Conservation (phyloP, 2,888 invertebrate genomes). For the Catocala fraxini region DNA sequence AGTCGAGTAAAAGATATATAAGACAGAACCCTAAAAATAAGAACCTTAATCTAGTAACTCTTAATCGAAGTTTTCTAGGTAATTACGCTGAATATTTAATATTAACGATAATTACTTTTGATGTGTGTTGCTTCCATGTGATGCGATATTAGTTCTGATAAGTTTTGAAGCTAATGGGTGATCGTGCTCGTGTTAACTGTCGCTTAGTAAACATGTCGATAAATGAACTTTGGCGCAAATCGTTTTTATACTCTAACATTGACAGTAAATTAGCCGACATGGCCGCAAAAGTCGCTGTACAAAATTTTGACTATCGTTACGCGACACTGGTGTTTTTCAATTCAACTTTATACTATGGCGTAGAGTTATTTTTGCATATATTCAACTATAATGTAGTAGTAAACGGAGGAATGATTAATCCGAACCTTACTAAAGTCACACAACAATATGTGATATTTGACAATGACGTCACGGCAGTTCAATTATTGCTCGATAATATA, state of each 20-base stretch:
- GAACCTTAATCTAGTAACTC: too few species aligned
- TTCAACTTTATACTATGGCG: slow-evolving; percentile 58
- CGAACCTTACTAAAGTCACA: slow-evolving; percentile 44
- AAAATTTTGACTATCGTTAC: slow-evolving; percentile 71
- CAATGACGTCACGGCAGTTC: slow-evolving; percentile 53
- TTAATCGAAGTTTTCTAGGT: too few species aligned
- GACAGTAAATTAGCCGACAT: slow-evolving; percentile 55
- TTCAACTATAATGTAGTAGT: slow-evolving; percentile 65
- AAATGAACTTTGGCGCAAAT: too few species aligned
- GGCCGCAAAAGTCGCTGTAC: slow-evolving; percentile 67
- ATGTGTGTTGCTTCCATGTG: neutral
- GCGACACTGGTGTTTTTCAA: slow-evolving; percentile 70
- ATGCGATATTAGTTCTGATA: slow-evolving; percentile 36
- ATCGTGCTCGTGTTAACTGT: too few species aligned
- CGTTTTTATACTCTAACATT: too few species aligned
- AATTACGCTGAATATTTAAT: too few species aligned
- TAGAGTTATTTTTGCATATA: slow-evolving; percentile 61
- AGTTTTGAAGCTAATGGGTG: slow-evolving; percentile 26
- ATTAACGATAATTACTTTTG: too few species aligned
- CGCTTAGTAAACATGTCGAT: too few species aligned
- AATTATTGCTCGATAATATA: slow-evolving; percentile 59
- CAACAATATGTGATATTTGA: slow-evolving; percentile 70
- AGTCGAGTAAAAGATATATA: too few species aligned
- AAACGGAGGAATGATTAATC: slow-evolving; percentile 53
- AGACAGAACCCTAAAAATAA: too few species aligned